Evolutionary conservation across 2,888 invertebrate species (phyloP).

Genomic region (Epirrhoe tristata): DNA sequence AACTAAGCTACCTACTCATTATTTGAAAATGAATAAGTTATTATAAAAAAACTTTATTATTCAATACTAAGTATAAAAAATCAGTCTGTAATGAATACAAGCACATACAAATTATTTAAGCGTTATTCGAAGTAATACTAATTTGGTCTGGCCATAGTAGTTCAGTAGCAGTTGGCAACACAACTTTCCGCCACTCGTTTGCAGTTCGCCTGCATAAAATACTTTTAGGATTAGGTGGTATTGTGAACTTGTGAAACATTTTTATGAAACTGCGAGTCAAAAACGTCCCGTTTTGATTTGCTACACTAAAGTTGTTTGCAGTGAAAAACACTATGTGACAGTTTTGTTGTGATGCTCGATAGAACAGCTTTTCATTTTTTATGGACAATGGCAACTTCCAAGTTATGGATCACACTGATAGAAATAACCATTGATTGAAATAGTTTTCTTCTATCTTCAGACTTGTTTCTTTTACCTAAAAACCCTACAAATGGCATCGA

Average conservation of each 20-base stretch:
- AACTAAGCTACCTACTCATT: no score
- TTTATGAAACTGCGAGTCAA: conserved; percentile 38
- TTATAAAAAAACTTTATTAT: no score
- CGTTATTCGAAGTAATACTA: conserved; percentile 10
- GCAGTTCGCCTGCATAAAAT: conserved; percentile 26
- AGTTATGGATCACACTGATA: no score
- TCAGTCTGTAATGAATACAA: no score
- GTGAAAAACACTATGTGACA: conserved; percentile 5
- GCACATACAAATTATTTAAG: not conserved
- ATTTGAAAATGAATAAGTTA: no score
- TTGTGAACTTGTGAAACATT: conserved; percentile 33
- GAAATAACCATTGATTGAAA: no score
- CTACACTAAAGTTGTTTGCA: conserved; percentile 13
- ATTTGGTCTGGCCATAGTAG: conserved; percentile 21
- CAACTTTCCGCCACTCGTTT: conserved; percentile 23
- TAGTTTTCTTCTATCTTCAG: not conserved
- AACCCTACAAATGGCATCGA: not conserved
- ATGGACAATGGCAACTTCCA: not conserved
- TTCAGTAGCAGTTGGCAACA: conserved; percentile 19
- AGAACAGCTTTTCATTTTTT: not conserved
- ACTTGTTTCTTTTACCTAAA: not conserved
- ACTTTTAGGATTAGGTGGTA: conserved; percentile 22
- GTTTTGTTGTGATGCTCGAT: not conserved
- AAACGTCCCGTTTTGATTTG: conserved; percentile 21
- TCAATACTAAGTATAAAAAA: no score